A percentile compares a stretch with the other conserved stretches of the same genome.
phyloP scores from a whole-genome alignment of 2,797 vertebrate species.

The Siniperca scherzeri region DNA sequence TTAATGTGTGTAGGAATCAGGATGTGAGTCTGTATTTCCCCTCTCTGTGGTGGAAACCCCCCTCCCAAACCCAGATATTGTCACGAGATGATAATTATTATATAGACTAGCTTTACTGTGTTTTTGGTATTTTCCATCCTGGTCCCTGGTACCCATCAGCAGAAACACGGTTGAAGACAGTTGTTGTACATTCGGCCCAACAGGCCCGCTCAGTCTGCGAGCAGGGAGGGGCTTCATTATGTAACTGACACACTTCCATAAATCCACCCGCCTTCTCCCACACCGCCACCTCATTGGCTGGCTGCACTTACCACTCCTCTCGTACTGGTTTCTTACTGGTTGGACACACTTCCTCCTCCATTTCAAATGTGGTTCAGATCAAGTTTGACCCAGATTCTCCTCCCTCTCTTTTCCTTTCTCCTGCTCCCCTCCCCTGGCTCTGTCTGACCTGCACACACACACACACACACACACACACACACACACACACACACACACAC shows the following conservation, averaged over 20 bases:
- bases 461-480: conserved; percentile 23
- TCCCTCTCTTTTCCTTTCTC: conserved; percentile 25
- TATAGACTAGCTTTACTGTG: not conserved
- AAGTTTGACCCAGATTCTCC: conserved; percentile 78
- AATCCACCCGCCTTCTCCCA: conserved; percentile 52
- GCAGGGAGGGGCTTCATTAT: conserved; percentile 81
- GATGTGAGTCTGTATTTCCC: conserved; percentile 25
- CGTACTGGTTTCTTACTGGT: conserved; percentile 73
- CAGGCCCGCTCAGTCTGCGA: conserved; percentile 4
- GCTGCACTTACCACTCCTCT: conserved; percentile 42
- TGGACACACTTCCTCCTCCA: conserved; percentile 47
- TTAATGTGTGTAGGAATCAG: conserved; percentile 8
- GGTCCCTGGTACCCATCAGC: not conserved
- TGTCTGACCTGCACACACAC: conserved; percentile 49
- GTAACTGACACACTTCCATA: conserved; percentile 84
- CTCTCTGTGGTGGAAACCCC: conserved; percentile 7
- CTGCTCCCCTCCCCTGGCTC: conserved; percentile 40
- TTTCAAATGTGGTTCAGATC: conserved; percentile 83
- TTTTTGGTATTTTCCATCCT: not conserved
- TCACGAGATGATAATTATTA: not conserved
- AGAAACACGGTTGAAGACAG: conserved; percentile 14
- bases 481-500: conserved; percentile 19
- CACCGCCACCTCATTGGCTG: conserved; percentile 70
- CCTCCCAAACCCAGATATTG: not conserved
- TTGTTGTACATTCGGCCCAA: conserved; percentile 29